phyloP scores from a whole-genome alignment of 2,888 invertebrate genomes.

The Marronus borbonicus region DNA sequence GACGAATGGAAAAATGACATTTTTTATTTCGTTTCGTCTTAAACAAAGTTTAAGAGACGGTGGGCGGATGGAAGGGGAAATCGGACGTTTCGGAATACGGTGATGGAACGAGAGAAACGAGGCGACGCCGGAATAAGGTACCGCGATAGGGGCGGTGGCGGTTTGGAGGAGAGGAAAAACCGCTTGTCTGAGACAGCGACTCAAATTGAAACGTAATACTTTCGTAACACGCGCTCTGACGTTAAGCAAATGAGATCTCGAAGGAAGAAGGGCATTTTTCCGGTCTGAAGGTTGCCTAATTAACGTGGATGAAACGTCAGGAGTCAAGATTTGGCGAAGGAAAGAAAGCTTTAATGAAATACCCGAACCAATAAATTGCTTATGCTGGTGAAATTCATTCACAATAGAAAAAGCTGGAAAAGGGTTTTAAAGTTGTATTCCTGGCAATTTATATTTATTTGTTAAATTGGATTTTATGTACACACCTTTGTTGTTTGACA shows the following conservation, averaged over 20 bases:
- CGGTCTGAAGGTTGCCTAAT: conserved; percentile 42
- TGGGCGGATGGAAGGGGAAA: conserved; percentile 3
- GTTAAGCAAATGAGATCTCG: conserved; percentile 57
- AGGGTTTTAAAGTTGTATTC: no score
- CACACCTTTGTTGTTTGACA: no score
- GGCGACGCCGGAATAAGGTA: conserved; percentile 64
- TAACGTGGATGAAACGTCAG: conserved; percentile 38
- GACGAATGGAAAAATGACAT: conserved; percentile 70
- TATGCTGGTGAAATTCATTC: no score
- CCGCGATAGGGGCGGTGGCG: conserved; percentile 58
- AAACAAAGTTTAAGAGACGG: conserved; percentile 61
- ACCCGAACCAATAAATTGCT: neutral
- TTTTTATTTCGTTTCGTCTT: conserved; percentile 65
- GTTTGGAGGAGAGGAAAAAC: conserved; percentile 58
- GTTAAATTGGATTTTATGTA: no score
- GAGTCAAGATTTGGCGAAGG: conserved; percentile 2
- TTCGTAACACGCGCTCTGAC: conserved; percentile 58
- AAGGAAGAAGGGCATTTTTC: conserved; percentile 23
- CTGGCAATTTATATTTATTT: no score
- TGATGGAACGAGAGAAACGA: conserved; percentile 27
- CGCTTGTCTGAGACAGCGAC: conserved; percentile 69
- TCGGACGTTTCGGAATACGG: conserved; percentile 5
- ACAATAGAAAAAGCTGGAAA: no score
- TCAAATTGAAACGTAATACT: conserved; percentile 68
- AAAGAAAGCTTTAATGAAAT: neutral